Evolutionary conservation across 2,797 vertebrate species (phyloP).

Genomic region (Pseudochaenichthys georgianus): DNA sequence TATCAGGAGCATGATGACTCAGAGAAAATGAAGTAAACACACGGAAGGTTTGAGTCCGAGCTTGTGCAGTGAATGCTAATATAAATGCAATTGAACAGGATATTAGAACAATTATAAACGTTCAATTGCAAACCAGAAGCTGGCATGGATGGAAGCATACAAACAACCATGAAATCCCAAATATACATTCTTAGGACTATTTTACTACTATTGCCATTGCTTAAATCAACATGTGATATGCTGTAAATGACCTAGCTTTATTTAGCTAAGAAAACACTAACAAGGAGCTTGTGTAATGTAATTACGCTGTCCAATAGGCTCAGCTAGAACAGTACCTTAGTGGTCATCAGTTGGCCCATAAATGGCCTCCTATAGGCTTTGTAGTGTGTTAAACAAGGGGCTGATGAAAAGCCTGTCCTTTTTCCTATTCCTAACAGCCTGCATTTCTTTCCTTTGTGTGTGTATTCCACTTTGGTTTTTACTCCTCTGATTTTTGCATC

Average conservation of each 20-base stretch:
- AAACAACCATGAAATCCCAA: slow-evolving; percentile 4
- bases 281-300: slow-evolving; percentile 2
- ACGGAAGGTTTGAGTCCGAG: background rate
- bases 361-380: slow-evolving; percentile 27
- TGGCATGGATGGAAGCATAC: background rate
- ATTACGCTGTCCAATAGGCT: slow-evolving; percentile 10
- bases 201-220: background rate
- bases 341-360: background rate
- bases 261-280: slow-evolving; percentile 3
- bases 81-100: background rate
- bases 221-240: background rate
- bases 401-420: background rate
- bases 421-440: background rate
- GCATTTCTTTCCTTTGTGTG: background rate
- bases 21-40: background rate
- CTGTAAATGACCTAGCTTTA: background rate
- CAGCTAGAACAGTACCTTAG: background rate
- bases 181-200: background rate
- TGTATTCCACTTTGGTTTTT: slow-evolving; percentile 1
- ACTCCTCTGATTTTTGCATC: slow-evolving; percentile 13
- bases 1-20: background rate
- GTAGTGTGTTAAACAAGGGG: slow-evolving; percentile 8
- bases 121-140: background rate
- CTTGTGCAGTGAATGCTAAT: background rate
- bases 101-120: background rate